Evolutionary conservation across 2,888 invertebrate species (phyloP).

Genomic region (Standfussiana lucernea): DNA sequence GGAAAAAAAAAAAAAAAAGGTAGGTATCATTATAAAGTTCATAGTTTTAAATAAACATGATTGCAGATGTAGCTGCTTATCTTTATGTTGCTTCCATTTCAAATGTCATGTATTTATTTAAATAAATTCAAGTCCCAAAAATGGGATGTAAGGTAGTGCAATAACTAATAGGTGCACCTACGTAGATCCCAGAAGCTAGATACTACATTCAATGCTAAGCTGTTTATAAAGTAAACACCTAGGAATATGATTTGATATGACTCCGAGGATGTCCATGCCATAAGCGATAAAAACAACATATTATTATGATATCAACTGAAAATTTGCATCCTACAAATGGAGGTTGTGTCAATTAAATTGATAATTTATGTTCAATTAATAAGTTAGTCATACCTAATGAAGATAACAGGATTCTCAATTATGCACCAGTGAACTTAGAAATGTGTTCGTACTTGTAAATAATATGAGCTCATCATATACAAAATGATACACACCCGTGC

Average conservation of each 20-base stretch:
- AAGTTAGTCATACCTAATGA: conserved; percentile 68
- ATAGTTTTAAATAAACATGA: neutral
- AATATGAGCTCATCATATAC: conserved; percentile 14
- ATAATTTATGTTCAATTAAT: conserved; percentile 73
- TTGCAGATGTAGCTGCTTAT: neutral
- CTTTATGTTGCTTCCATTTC: neutral
- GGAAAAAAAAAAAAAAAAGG: too few relatives aligned
- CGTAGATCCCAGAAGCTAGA: conserved; percentile 20
- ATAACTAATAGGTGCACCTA: conserved; percentile 9
- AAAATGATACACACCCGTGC: neutral
- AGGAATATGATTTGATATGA: conserved; percentile 51
- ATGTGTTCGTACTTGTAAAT: conserved; percentile 38
- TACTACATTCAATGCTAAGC: conserved; percentile 37
- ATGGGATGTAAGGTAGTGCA: neutral
- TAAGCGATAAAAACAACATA: conserved; percentile 72
- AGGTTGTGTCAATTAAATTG: conserved; percentile 69
- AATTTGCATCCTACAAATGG: conserved; percentile 75
- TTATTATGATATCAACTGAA: conserved; percentile 73
- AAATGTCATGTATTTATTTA: conserved; percentile 9
- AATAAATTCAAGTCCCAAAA: conserved; percentile 2
- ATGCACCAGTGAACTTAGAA: conserved; percentile 46
- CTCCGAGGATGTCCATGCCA: conserved; percentile 63
- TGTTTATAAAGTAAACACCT: conserved; percentile 35
- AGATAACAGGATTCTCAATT: conserved; percentile 53
- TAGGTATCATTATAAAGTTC: neutral